Base-by-base conservation (phyloP, 2,797 vertebrate species). In the Peromyscus eremicus region DNA sequence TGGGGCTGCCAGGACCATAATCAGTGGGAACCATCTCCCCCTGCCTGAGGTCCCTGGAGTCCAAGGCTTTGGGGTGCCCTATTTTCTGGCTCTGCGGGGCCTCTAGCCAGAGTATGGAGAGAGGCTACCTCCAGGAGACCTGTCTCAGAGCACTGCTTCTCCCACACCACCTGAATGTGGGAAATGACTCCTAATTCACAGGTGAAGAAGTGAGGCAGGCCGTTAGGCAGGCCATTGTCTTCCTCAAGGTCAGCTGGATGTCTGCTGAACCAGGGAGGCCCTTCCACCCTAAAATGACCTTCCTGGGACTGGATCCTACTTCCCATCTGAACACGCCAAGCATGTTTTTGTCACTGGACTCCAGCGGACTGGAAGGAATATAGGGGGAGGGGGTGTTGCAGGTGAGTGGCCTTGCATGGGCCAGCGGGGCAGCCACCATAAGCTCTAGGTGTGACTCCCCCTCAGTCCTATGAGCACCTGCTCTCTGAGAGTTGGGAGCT, bases 141-240 rank as follows among this genome's bases (percentile, higher is more conserved):
- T 13, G 17, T 27, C 11, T 29, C 23, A 10, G 55, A 2, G 0
- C 37, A 16, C 71, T 25, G 57, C 3, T 62, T 46, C 75, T 89
- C 40, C 87, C 27, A 40, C 32, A 68, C n/a, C 27, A 7, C 16
- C 70, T 75, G 25, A n/a, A n/a, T n/a, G n/a, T n/a, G n/a, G n/a
- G n/a, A n/a, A 46, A 7, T 40, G 2, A 49, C 43, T 94, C 29
- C n/a, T 40, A 52, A 23, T 23, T 70, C 37, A 17, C 66, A 32
- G 70, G 37, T 1, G 5, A 89, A 85, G 95, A 94, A 60, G n/a
- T 2, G 85, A 94, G n/a, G n/a, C n/a, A 94, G 73, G 32, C 32
- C n/a, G 1, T 85, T 88, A 94, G n/a, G n/a, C n/a, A 94, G 73
- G 32, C 32, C n/a, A 1, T 85, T 88, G 52, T 82, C 55, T 55